Base-by-base conservation (phyloP, 1,140 invertebrate species). In the Zaprionus vittiger region DNA sequence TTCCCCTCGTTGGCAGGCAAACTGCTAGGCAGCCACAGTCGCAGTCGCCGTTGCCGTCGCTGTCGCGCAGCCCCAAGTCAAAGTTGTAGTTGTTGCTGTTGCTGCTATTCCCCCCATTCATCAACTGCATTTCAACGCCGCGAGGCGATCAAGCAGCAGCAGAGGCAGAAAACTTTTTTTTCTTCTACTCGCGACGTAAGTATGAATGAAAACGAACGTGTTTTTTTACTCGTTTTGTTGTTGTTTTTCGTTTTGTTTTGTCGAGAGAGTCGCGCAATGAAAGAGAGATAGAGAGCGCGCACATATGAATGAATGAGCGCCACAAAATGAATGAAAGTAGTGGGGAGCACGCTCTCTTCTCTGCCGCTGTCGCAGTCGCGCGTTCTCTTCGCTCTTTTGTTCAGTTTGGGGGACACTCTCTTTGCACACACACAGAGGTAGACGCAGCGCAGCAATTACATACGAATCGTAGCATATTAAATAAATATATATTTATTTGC, bases 121-220 rank as follows among this genome's bases (percentile, higher is more conserved):
- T 90, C 85, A 90, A 90, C 86, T 90, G 85, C 85, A 90, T 90
- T 90, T 86, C 83, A 86, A 86, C 84, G 82, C 83, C 80, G 73
- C 69, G 70, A 82, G 77, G 69, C 78, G 74, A 73, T 80, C 78
- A 74, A 74, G 71, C 64, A 68, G 34, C 38, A 65, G 44, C 49
- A 80, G 79, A 89, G 79, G 85, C 81, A 89, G 74, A 81, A 80
- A 87, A 52, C 9, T 22, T 24, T 52, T 66, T 75, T 75, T 77
- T 77, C 78, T 85, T 65, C 72, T 80, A 17, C 41, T 47, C 67
- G 62, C 62, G 61, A 28, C 59, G 74, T 66, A 77, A 90, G 85
- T 77, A 85, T 90, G 85, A 90, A 90, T 91, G 86, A 81, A 85
- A 90, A 85, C 85, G 85, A 89, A 89, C 81, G 84, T 87, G 85